These are phyloP conservation scores for Cataglyphis altisquamis DNA, from an alignment of 2,888 invertebrate species.

Conservation along the genomic window DNA sequence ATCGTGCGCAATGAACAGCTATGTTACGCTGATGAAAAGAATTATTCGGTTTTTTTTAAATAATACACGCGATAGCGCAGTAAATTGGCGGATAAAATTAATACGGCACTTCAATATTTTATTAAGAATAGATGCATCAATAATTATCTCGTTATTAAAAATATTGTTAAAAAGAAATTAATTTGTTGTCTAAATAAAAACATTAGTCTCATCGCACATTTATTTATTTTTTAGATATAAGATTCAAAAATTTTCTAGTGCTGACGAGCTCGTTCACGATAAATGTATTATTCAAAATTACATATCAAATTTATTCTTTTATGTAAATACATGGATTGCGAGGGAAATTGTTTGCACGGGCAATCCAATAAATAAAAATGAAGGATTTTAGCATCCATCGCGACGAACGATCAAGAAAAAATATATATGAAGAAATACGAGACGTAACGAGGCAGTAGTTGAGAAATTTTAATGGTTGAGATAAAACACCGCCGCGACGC, in stretches of 20 bases:
- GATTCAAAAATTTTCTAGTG: neutral
- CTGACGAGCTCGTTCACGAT: neutral
- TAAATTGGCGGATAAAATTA: neutral
- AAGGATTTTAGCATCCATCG: neutral
- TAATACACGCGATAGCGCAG: neutral
- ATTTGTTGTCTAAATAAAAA: slow-evolving; percentile 1
- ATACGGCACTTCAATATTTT: neutral
- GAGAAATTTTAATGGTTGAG: slow-evolving; percentile 38
- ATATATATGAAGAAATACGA: neutral
- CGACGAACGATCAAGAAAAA: neutral
- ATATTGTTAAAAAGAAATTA: slow-evolving; percentile 2
- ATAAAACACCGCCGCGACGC: slow-evolving; percentile 24
- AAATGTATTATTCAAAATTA: neutral
- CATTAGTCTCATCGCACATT: neutral
- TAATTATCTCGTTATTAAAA: neutral
- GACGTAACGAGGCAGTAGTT: neutral
- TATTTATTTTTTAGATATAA: neutral
- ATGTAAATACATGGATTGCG: neutral
- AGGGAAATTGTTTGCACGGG: neutral
- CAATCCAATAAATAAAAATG: neutral
- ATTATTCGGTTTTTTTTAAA: neutral
- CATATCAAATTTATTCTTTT: neutral
- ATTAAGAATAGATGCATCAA: neutral
- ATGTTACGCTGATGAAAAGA: neutral
- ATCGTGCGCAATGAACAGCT: neutral